Evolutionary conservation across 2,888 invertebrate genomes (phyloP).

Genomic region (Creontiades dilutus): DNA sequence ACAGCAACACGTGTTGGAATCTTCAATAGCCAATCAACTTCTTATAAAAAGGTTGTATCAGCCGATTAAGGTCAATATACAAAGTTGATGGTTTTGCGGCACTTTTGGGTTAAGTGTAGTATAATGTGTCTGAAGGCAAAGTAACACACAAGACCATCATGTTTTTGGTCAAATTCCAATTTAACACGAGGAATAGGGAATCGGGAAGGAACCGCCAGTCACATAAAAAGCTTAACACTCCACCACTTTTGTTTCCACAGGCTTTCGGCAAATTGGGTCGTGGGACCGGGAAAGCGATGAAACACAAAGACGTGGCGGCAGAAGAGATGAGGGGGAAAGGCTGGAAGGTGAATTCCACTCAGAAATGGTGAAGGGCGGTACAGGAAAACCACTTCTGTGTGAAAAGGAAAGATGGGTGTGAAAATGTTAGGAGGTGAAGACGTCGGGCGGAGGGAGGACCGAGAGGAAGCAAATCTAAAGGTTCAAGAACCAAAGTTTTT

Average conservation of each 20-base stretch:
- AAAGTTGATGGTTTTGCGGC: no score
- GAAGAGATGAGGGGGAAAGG: not conserved
- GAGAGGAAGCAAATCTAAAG: not conserved
- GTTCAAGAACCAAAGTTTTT: slow-evolving; percentile 12
- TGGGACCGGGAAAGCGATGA: no score
- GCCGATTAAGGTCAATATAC: no score
- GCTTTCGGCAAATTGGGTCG: not conserved
- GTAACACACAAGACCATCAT: no score
- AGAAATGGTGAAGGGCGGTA: not conserved
- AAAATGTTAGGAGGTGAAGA: not conserved
- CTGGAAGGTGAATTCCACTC: not conserved
- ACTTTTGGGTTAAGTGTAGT: no score
- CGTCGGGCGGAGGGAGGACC: not conserved
- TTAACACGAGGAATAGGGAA: not conserved
- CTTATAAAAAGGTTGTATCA: no score
- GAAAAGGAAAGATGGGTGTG: slow-evolving; percentile 17
- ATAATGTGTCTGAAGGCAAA: no score
- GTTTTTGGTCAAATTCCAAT: not conserved
- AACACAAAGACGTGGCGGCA: not conserved
- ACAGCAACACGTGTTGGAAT: no score
- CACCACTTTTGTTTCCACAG: not conserved
- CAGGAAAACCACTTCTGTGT: not conserved
- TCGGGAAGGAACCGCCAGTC: not conserved
- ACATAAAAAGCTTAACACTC: not conserved
- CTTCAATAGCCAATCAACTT: no score